Conservation (phyloP, 2,888 invertebrate genomes). For the Scaptomyza caliginosa region DNA sequence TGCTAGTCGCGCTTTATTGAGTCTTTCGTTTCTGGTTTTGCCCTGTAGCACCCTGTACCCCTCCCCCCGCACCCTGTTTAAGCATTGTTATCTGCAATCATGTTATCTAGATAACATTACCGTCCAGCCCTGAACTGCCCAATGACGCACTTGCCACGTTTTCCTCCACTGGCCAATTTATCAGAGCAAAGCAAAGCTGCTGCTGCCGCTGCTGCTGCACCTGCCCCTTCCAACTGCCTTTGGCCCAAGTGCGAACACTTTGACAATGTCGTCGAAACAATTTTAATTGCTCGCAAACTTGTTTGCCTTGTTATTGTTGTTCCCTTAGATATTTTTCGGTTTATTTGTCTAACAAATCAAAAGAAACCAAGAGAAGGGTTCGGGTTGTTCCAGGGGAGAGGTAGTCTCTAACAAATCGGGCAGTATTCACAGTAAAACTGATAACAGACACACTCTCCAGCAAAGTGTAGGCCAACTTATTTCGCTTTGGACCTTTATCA, state of each 20-base stretch:
- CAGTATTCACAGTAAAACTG: constrained; percentile 31
- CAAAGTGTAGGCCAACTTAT: constrained; percentile 52
- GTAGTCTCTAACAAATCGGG: too few species aligned
- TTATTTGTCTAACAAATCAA: constrained; percentile 72
- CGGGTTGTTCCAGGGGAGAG: constrained; percentile 3
- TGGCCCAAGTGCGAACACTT: too few species aligned
- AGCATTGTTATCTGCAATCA: constrained; percentile 55
- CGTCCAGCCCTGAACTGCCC: constrained; percentile 66
- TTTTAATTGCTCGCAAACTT: constrained; percentile 75
- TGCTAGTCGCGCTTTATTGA: background rate
- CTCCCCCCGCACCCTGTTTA: constrained; percentile 1
- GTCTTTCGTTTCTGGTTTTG: constrained; percentile 1
- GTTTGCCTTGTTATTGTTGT: constrained; percentile 54
- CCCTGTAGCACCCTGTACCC: background rate
- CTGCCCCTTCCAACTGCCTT: constrained; percentile 6
- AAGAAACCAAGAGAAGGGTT: constrained; percentile 39
- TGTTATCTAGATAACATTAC: constrained; percentile 59
- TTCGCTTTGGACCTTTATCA: constrained; percentile 58
- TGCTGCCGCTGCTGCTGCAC: constrained; percentile 4
- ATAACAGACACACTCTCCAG: constrained; percentile 36
- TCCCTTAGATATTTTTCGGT: constrained; percentile 44
- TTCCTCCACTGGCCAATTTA: constrained; percentile 46
- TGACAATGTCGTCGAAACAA: constrained; percentile 61
- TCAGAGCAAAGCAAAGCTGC: constrained; percentile 13
- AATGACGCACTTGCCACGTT: constrained; percentile 70